Evolutionary conservation across 1,140 invertebrate genomes (phyloP), one percentile per base, ranked within the genome.

Genomic region (Musca vetustissima): DNA sequence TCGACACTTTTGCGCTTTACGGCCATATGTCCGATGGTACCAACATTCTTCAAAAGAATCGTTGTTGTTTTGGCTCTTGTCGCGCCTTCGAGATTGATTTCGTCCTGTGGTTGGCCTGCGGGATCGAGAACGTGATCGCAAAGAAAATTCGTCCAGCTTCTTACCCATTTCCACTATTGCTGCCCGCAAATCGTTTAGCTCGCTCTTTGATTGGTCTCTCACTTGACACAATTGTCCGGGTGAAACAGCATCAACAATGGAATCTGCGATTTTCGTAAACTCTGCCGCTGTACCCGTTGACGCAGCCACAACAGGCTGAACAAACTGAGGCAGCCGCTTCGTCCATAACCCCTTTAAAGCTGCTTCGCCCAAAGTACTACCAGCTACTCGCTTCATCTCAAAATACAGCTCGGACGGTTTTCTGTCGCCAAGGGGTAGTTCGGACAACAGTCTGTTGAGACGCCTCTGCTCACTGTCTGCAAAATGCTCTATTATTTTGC

Each of bases 371-470:
- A 68, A 6, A 2, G 64, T 36, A 19, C 2, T 36, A 4, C 57
- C 67, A 9, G 47, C 67, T 1, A 64, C 47, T 8, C 57, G 55
- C 15, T 64, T 61, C 67, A 68, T 64, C 22, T 68, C 47, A 13
- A 22, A 50, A 2, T 21, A 64, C 15, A 68, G 21, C 15, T 64
- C 22, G 1, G 53, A 48, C 15, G 66, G 53, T 2, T 68, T 68
- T 28, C 9, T 59, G 43, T 68, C 36, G 0, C 66, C 32, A 2
- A 68, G 36, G 0, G 21, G 43, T 0, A 68, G 15, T 4, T 68
- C 67, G 0, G 55, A 50, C 7, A 68, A 13, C 0, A 68, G 47
- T 24, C 47, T 36, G 22, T 64, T 48, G 4, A 68, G 25, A 0
- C 57, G 22, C 1, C 57, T 19, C 22, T 68, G 67, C 21, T 68